Base-by-base conservation (phyloP, 2,113 vertebrate genomes). In the Centropristis striata region DNA sequence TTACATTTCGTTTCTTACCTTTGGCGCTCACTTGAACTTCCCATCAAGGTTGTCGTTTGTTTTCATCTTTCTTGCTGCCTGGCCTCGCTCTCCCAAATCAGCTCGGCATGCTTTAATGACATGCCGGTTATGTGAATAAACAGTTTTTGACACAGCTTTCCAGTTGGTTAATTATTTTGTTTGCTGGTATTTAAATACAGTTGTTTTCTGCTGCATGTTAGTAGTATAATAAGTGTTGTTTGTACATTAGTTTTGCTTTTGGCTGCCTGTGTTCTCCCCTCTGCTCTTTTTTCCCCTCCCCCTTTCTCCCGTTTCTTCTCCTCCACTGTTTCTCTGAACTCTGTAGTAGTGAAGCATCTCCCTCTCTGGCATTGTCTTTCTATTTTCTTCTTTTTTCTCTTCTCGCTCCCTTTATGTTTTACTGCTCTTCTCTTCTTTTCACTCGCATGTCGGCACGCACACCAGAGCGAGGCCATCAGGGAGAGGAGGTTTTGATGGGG, bases 1-100 rank as follows among this genome's bases (percentile, higher is more conserved):
- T 85, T 68, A 47, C 23, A 53, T 74, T 84, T 72, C 15, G 59
- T 54, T 54, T 66, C 42, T 67, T 71, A 75, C 55, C 46, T 83
- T 80, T 84, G 39, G 64, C 46, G 69, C 58, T 37, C 59, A 11
- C 46, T 83, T 84, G 54, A 72, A 63, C 61, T 82, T 86, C 80
- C 61, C 27, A 73, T 82, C 60, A 78, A 71, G 78, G 73, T 71
- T 79, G 53, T 78, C n/a, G 32, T 63, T 84, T 79, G 55, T 75
- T 57, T 73, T 64, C 44, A 51, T 88, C 60, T 65, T 41, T 42
- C 54, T 27, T 5, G 1, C 55, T 42, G 69, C 27, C 54, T 49
- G 18, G 18, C 65, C 57, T 82, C 9, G 21, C 37, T 71, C n/a
- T 28, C 11, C 20, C 54, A 67, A 80, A 80, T 59, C 12, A 74